Percentiles rank a stretch among this genome's conserved stretches.
Evolutionary conservation across 2,113 vertebrate genomes (phyloP).

Genomic region (Clupea harengus): DNA sequence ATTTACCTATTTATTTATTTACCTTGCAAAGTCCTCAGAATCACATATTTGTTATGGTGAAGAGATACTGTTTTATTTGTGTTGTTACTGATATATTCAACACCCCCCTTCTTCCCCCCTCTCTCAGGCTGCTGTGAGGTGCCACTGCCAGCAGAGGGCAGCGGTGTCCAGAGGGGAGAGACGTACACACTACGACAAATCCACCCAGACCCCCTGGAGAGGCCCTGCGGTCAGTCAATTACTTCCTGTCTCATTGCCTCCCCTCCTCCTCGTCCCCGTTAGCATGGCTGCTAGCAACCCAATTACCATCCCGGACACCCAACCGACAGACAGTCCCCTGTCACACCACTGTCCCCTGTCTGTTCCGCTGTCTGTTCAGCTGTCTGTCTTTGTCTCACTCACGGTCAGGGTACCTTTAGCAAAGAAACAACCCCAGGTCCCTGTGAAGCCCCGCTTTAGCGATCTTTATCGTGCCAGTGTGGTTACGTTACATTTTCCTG

Average conservation of each 20-base stretch:
- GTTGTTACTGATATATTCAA: neutral
- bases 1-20: neutral
- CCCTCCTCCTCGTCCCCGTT: neutral
- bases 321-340: neutral
- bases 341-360: neutral
- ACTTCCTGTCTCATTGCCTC: slow-evolving; percentile 1
- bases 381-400: neutral
- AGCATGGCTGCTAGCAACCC: slow-evolving; percentile 16
- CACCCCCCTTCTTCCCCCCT: too few relatives aligned
- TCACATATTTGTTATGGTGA: neutral
- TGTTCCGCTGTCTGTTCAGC: neutral
- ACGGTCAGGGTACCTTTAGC: neutral
- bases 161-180: slow-evolving; percentile 52
- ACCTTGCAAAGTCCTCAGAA: too few relatives aligned
- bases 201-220: slow-evolving; percentile 69
- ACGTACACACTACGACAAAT: slow-evolving; percentile 62
- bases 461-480: neutral
- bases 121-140: slow-evolving; percentile 39
- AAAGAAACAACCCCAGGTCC: neutral
- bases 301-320: neutral
- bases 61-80: neutral
- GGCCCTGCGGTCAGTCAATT: slow-evolving; percentile 59
- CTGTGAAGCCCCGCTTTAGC: neutral
- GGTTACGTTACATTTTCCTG: neutral
- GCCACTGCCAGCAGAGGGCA: slow-evolving; percentile 65